Evolutionary conservation across 2,113 vertebrate genomes (phyloP).

Genomic region (Hystrix cristata): DNA sequence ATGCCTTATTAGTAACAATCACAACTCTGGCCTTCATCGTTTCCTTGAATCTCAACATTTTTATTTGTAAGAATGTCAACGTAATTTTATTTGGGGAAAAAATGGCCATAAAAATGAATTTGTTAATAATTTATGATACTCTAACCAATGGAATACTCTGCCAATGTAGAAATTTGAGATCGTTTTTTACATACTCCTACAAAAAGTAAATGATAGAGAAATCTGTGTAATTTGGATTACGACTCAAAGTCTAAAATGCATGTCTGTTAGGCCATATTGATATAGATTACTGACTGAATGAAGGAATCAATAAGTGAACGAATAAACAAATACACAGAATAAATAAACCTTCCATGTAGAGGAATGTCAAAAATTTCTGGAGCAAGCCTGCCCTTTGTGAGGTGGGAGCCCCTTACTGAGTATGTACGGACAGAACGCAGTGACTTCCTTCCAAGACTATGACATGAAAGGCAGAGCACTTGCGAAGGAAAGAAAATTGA

Average conservation of each 20-base stretch:
- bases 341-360: background rate
- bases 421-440: fast-evolving
- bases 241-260: background rate
- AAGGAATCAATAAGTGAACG: background rate
- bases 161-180: background rate
- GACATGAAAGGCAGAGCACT: fast-evolving
- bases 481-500: background rate
- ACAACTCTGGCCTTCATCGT: background rate
- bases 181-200: background rate
- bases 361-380: background rate
- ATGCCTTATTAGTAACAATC: background rate
- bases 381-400: background rate
- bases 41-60: background rate
- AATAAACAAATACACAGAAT: background rate
- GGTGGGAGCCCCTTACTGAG: fast-evolving
- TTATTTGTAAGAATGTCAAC: background rate
- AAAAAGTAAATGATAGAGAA: background rate
- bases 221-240: background rate
- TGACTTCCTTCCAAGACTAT: background rate
- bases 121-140: background rate
- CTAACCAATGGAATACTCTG: background rate
- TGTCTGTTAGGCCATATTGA: background rate
- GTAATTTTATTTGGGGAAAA: background rate
- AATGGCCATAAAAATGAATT: background rate
- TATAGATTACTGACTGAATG: background rate